Percentiles rank a stretch among this genome's conserved stretches.
These are phyloP conservation scores for Cuniculus paca DNA, from an alignment of 2,797 vertebrate species.

Conservation along the genomic window DNA sequence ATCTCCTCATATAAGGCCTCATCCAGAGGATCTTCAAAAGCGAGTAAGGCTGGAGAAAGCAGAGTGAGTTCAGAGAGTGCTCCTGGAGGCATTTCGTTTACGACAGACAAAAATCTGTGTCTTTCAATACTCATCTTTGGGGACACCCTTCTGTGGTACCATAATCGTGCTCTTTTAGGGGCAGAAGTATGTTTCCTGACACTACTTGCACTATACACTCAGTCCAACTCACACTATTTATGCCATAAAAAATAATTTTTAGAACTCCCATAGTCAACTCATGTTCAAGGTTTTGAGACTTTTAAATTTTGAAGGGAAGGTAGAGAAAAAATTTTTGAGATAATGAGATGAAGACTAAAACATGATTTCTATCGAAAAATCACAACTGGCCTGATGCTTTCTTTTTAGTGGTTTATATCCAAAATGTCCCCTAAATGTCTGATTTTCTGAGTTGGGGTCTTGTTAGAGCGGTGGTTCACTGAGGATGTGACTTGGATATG, in stretches of 20 bases:
- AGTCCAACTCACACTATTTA: neutral
- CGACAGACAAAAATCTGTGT: neutral
- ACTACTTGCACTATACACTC: neutral
- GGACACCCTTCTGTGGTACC: too few relatives aligned
- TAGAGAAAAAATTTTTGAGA: too few relatives aligned
- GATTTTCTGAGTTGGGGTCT: too few relatives aligned
- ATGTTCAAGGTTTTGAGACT: neutral
- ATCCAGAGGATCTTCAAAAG: neutral
- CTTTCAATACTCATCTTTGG: too few relatives aligned
- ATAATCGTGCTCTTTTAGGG: neutral
- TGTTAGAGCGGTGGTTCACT: too few relatives aligned
- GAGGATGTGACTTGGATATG: too few relatives aligned
- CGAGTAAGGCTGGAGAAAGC: neutral
- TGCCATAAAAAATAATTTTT: neutral
- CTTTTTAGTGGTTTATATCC: too few relatives aligned
- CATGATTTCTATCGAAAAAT: too few relatives aligned
- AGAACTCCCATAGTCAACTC: neutral
- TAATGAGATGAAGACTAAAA: too few relatives aligned
- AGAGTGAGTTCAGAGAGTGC: neutral
- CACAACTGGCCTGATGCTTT: too few relatives aligned
- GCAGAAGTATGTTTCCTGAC: neutral
- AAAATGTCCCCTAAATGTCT: too few relatives aligned
- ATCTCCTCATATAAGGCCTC: slow-evolving; percentile 35
- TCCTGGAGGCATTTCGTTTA: neutral
- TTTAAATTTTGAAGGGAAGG: neutral